Percentiles rank a stretch among this genome's conserved stretches.
These are phyloP conservation scores for Drymodes brunneopygia DNA, from an alignment of 2,113 vertebrate genomes.

Conservation along the genomic window DNA sequence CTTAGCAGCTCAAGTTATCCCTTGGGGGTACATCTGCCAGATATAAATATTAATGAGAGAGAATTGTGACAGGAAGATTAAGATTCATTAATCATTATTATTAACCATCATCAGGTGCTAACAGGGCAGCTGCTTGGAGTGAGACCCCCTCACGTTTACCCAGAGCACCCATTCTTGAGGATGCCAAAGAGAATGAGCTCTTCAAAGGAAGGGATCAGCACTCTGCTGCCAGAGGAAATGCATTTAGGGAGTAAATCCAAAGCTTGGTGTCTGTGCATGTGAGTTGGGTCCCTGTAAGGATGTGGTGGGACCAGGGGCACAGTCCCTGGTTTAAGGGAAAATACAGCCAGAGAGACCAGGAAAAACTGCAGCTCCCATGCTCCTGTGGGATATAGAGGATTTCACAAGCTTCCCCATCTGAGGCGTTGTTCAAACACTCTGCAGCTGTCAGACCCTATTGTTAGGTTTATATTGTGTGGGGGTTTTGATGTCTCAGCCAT, in stretches of 20 bases:
- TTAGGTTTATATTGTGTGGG: background rate
- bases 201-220: background rate
- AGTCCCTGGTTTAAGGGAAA: background rate
- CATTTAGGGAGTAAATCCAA: background rate
- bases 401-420: background rate
- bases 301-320: background rate
- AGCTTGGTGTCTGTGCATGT: background rate
- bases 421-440: background rate
- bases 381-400: background rate
- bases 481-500: background rate
- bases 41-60: conserved; percentile 53
- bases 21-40: conserved; percentile 50
- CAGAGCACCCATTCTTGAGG: background rate
- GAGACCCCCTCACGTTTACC: background rate
- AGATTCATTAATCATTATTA: conserved; percentile 54
- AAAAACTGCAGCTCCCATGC: background rate
- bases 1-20: background rate
- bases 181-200: background rate
- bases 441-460: conserved; percentile 31
- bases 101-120: conserved; percentile 35
- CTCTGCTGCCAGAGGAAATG: background rate
- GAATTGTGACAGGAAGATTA: conserved; percentile 28
- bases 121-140: background rate
- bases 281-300: background rate
- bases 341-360: background rate